Conservation (phyloP, 2,888 invertebrate genomes). For the Cataglyphis albicans region DNA sequence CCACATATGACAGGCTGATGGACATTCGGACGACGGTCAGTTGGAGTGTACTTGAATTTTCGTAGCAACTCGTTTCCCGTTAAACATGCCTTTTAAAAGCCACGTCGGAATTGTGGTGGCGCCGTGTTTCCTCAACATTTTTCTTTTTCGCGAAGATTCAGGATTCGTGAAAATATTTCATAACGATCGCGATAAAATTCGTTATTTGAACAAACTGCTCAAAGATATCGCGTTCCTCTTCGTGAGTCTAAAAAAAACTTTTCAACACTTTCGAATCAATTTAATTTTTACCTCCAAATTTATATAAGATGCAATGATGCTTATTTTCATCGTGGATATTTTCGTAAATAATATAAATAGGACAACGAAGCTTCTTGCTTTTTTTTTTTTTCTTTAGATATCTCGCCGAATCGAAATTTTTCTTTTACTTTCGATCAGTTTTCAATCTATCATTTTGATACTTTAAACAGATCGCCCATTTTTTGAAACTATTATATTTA, state of each 20-base stretch:
- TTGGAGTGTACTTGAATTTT: slow-evolving; percentile 26
- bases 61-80: slow-evolving; percentile 33
- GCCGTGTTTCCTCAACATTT: slow-evolving; percentile 16
- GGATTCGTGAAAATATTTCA: slow-evolving; percentile 60
- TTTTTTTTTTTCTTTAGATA: not conserved
- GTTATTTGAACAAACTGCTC: slow-evolving; percentile 44
- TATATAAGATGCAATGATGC: not conserved
- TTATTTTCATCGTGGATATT: not conserved
- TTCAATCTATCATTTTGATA: not conserved
- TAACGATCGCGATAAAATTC: slow-evolving; percentile 45
- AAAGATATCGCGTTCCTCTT: slow-evolving; percentile 26
- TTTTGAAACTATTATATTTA: not conserved
- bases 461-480: not conserved
- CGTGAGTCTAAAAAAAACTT: not conserved
- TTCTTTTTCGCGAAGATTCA: slow-evolving; percentile 29
- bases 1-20: slow-evolving; percentile 38
- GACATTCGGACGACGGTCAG: slow-evolving; percentile 2
- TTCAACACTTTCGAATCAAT: not conserved
- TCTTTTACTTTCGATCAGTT: not conserved
- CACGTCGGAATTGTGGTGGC: slow-evolving; percentile 48
- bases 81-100: slow-evolving; percentile 46
- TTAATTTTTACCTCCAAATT: not conserved
- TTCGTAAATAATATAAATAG: not conserved
- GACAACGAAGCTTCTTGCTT: not conserved
- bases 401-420: not conserved